A percentile compares a stretch with the other conserved stretches of the same genome.
These are phyloP conservation scores for Caprella mutica DNA, from an alignment of 2,888 invertebrate species.

Conservation along the genomic window DNA sequence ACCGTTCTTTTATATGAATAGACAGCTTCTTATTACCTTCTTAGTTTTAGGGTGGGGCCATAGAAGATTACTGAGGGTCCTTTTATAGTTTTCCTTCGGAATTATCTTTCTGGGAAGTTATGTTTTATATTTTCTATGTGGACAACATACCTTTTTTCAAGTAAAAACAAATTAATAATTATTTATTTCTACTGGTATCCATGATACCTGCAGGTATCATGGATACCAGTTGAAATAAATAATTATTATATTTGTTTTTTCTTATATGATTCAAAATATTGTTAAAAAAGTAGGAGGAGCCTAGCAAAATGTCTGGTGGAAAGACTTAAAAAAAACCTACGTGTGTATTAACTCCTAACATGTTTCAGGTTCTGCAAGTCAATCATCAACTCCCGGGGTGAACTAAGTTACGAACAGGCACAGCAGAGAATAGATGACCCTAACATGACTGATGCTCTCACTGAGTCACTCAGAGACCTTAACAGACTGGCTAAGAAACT, in stretches of 20 bases:
- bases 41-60: neutral
- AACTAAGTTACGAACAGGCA: slow-evolving; percentile 94
- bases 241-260: too few relatives aligned
- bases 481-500: slow-evolving; percentile 83
- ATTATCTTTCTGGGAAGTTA: neutral
- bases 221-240: too few relatives aligned
- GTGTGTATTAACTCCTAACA: too few relatives aligned
- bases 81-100: neutral
- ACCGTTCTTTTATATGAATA: too few relatives aligned
- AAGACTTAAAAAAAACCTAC: too few relatives aligned
- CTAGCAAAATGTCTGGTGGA: too few relatives aligned
- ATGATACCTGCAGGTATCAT: too few relatives aligned
- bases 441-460: slow-evolving; percentile 56
- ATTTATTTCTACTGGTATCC: too few relatives aligned
- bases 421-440: slow-evolving; percentile 83
- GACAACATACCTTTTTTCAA: neutral
- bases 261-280: too few relatives aligned
- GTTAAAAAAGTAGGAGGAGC: too few relatives aligned
- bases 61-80: neutral
- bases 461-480: slow-evolving; percentile 63
- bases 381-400: slow-evolving; percentile 76
- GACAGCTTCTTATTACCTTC: too few relatives aligned
- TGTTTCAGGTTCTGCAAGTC: slow-evolving; percentile 68
- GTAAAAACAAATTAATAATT: neutral
- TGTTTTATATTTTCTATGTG: neutral